A percentile compares a stretch with the other conserved stretches of the same genome.
These are phyloP conservation scores for Hyla sarda DNA, from an alignment of 2,113 vertebrate genomes.

Conservation along the genomic window DNA sequence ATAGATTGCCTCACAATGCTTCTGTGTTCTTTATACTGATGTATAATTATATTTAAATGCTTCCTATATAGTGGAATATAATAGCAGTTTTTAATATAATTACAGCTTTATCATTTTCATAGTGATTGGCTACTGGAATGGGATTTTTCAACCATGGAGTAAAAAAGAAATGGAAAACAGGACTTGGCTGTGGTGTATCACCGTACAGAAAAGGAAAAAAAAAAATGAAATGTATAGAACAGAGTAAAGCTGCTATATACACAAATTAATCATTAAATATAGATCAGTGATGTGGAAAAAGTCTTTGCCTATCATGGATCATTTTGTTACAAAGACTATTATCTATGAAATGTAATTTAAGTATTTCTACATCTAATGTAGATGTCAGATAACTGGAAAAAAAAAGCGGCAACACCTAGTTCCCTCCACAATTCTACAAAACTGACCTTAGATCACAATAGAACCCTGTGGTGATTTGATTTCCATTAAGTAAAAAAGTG, in stretches of 20 bases:
- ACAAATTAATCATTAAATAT: constrained; percentile 20
- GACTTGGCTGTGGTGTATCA: constrained; percentile 11
- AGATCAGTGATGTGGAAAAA: background rate
- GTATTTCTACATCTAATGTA: no score
- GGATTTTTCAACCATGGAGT: constrained; percentile 21
- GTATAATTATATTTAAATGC: constrained; percentile 57
- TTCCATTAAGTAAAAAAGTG: no score
- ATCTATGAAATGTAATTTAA: no score
- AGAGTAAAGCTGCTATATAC: background rate
- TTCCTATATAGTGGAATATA: constrained; percentile 48
- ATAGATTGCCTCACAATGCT: constrained; percentile 47
- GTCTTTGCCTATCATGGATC: background rate
- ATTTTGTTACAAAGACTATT: background rate
- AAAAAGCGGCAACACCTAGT: no score
- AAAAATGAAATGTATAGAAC: background rate
- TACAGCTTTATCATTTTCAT: constrained; percentile 49
- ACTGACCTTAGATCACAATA: no score
- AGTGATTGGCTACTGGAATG: constrained; percentile 35
- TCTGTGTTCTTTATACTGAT: constrained; percentile 42
- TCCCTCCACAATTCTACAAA: no score
- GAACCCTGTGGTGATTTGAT: no score
- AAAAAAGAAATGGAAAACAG: background rate
- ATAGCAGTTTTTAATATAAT: constrained; percentile 53
- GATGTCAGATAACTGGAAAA: no score
- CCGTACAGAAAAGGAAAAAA: background rate